A percentile compares a stretch with the other conserved stretches of the same genome.
Conservation (phyloP, 2,888 invertebrate species). For the Harpalus rufipes region DNA sequence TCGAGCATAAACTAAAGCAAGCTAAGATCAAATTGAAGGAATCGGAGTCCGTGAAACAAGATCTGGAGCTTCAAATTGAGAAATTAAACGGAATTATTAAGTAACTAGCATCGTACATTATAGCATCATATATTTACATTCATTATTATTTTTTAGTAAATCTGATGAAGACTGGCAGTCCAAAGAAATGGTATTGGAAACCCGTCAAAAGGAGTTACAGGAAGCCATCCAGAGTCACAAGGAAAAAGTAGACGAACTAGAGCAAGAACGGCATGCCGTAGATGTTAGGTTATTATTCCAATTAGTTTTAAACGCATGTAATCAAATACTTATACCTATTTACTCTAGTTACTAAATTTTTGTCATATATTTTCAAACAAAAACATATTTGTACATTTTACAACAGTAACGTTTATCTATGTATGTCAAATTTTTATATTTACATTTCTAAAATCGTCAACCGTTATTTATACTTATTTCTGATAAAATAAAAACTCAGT, state of each 20-base stretch:
- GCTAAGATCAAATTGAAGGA: constrained; percentile 54
- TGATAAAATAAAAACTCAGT: too few species aligned
- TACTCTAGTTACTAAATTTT: constrained; percentile 23
- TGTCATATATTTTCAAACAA: constrained; percentile 6
- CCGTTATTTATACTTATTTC: too few species aligned
- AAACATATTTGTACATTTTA: constrained; percentile 19
- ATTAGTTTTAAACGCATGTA: constrained; percentile 39
- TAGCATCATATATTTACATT: constrained; percentile 7
- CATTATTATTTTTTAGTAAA: constrained; percentile 24
- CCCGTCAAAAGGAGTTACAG: constrained; percentile 47
- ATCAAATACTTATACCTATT: constrained; percentile 47
- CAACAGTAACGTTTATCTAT: constrained; percentile 3
- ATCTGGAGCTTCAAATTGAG: constrained; percentile 44
- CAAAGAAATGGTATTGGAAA: constrained; percentile 53
- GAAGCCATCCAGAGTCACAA: constrained; percentile 20
- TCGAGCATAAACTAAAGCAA: constrained; percentile 55
- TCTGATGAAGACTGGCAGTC: constrained; percentile 55
- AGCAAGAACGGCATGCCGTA: constrained; percentile 47
- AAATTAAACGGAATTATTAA: constrained; percentile 36
- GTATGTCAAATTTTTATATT: too few species aligned
- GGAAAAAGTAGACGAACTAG: constrained; percentile 33
- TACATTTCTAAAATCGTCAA: too few species aligned
- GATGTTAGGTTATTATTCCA: constrained; percentile 62
- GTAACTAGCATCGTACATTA: constrained; percentile 9
- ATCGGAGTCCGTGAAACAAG: constrained; percentile 30